Evolutionary conservation across 2,888 invertebrate genomes (phyloP), one percentile per base, ranked within the genome.

Genomic region (Ormia ochracea): DNA sequence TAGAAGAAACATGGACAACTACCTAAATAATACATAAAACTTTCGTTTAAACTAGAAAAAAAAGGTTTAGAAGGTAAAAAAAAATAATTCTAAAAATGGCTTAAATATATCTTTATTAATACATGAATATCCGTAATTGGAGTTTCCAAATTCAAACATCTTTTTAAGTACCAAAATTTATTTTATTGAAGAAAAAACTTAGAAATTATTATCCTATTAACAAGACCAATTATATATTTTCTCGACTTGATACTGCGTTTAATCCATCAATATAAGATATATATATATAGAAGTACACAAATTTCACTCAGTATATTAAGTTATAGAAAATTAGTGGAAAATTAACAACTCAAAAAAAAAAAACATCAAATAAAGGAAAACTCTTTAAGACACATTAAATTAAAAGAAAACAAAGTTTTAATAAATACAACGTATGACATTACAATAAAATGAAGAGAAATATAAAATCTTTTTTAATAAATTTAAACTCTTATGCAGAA

Each of bases 1-100:
- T 76, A 72, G 50, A 43, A 41, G 63, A 73, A 70, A 58, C 59
- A 66, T 52, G 31, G 76, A 56, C 54, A 69, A 76, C 63, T 69
- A 69, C 43, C 33, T 56, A 61, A 28, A 59, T 56, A 23, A 50
- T 41, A 43, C 26, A 36, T 26, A 72, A 61, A 61, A 28, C 19
- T 21, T n/a, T 52, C 50, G 19, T 41, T 17, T 41, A 69, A 48
- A 17, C 26, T 45, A 45, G 58, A 43, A 48, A 36, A 50, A 70
- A 45, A 43, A 54, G 36, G 38, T 4, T 41, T 73, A 68, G 59
- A 31, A 56, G 9, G 66, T 54, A 66, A 59, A 52, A 52, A 52
- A 72, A 9, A 33, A 54, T n/a, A 59, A 73, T 61, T 65, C 38
- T 36, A 23, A 66, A 70, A 70, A 69, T 14, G 63, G 76, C 69